phyloP scores from a whole-genome alignment of 2,113 vertebrate species.

The Cavia aperea region DNA sequence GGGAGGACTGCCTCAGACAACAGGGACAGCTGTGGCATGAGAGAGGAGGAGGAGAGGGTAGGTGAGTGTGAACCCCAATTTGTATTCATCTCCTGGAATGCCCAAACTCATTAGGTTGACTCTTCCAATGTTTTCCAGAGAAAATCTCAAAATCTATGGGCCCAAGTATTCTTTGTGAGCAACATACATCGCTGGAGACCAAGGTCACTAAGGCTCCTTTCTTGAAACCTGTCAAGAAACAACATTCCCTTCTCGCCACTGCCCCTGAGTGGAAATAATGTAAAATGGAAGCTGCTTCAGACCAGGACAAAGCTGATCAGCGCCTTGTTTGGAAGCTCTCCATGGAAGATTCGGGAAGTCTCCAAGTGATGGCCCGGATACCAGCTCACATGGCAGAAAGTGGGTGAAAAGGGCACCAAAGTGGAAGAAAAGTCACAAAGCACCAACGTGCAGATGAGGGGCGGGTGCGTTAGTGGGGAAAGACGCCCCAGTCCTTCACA shows the following conservation, averaged over 20 bases:
- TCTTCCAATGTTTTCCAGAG: conserved; percentile 1
- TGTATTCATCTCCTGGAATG: background rate
- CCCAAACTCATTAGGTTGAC: background rate
- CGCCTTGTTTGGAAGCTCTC: background rate
- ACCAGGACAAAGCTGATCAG: background rate
- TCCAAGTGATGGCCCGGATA: background rate
- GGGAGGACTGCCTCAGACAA: background rate
- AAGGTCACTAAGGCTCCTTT: background rate
- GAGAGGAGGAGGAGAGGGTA: background rate
- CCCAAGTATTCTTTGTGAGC: background rate
- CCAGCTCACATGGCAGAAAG: conserved; percentile 25
- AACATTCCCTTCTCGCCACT: background rate
- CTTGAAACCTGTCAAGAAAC: background rate
- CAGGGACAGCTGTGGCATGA: background rate
- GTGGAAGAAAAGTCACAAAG: background rate
- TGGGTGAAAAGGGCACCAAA: background rate
- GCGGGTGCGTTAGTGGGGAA: background rate
- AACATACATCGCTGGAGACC: background rate
- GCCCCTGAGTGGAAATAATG: background rate
- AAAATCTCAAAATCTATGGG: background rate
- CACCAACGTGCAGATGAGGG: background rate
- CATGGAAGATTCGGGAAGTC: background rate
- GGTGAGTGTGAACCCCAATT: background rate
- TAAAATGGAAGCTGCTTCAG: background rate
- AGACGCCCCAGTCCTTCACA: background rate